Percentiles rank a stretch among this genome's conserved stretches.
Evolutionary conservation across 2,797 vertebrate species (phyloP).

Genomic region (Emys orbicularis): DNA sequence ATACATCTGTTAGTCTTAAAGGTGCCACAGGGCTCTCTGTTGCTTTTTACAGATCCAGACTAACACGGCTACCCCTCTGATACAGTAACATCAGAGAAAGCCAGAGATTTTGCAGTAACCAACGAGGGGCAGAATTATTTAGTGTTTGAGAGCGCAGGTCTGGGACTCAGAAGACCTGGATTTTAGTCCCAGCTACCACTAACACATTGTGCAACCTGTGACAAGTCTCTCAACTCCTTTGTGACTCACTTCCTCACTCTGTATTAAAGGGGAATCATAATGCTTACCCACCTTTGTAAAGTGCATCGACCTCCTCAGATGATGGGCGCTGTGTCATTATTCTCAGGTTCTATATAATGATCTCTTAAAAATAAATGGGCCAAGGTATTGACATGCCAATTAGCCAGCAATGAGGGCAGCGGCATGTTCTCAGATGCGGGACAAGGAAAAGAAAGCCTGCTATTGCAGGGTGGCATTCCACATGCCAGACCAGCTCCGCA

Average conservation of each 20-base stretch:
- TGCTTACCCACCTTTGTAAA: not conserved
- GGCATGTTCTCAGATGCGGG: not conserved
- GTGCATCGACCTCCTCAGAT: not conserved
- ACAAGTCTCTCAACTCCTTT: not conserved
- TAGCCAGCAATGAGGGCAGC: not conserved
- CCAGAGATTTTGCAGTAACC: not conserved
- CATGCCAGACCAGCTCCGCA: not conserved
- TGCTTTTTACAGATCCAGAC: too few species aligned
- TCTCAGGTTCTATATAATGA: not conserved
- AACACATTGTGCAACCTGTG: not conserved
- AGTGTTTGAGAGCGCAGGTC: not conserved
- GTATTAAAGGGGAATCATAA: not conserved
- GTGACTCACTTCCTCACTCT: conserved; percentile 2
- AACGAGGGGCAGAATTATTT: not conserved
- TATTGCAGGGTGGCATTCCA: not conserved
- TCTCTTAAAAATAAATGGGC: not conserved
- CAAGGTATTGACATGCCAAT: not conserved
- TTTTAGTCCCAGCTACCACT: not conserved
- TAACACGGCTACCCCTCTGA: too few species aligned
- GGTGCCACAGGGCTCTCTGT: too few species aligned
- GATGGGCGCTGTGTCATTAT: not conserved
- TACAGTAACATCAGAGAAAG: not conserved
- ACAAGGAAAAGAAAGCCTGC: not conserved
- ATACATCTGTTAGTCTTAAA: too few species aligned
- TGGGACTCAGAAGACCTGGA: rapidly evolving